A percentile compares a stretch with the other conserved stretches of the same genome.
Evolutionary conservation across 2,888 invertebrate species (phyloP).

Genomic region (Eristalinus aeneus): DNA sequence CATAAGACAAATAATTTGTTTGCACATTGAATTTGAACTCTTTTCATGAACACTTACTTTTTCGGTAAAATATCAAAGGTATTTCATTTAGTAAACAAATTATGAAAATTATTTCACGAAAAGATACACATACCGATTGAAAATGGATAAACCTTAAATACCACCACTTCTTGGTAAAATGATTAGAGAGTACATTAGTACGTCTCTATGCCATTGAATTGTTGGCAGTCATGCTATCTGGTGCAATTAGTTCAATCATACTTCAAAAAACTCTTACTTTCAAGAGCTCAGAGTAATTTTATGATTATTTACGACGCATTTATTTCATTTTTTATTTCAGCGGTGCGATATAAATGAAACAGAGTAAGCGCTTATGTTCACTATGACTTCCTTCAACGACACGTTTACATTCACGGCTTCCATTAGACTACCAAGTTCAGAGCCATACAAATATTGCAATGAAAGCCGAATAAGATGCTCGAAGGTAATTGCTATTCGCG

Average conservation of each 20-base stretch:
- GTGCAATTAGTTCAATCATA: constrained; percentile 8
- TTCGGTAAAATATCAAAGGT: constrained; percentile 36
- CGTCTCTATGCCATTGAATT: constrained; percentile 17
- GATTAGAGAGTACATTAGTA: background rate
- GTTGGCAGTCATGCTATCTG: background rate
- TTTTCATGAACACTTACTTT: background rate
- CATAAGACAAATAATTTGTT: constrained; percentile 6
- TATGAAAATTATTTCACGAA: background rate
- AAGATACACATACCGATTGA: background rate
- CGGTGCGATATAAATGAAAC: background rate
- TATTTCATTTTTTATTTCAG: background rate
- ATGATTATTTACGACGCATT: background rate
- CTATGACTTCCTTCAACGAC: background rate
- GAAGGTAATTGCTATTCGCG: background rate
- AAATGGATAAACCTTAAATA: background rate
- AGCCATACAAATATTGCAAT: background rate
- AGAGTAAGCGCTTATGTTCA: background rate
- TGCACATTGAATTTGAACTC: background rate
- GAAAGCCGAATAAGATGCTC: background rate
- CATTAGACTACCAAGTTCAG: background rate
- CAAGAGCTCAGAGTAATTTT: background rate
- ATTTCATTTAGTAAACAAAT: background rate
- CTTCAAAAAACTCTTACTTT: constrained; percentile 4
- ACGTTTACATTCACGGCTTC: background rate
- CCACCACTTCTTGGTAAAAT: background rate